Evolutionary conservation across 2,113 vertebrate species (phyloP).

Genomic region (Peromyscus maniculatus): DNA sequence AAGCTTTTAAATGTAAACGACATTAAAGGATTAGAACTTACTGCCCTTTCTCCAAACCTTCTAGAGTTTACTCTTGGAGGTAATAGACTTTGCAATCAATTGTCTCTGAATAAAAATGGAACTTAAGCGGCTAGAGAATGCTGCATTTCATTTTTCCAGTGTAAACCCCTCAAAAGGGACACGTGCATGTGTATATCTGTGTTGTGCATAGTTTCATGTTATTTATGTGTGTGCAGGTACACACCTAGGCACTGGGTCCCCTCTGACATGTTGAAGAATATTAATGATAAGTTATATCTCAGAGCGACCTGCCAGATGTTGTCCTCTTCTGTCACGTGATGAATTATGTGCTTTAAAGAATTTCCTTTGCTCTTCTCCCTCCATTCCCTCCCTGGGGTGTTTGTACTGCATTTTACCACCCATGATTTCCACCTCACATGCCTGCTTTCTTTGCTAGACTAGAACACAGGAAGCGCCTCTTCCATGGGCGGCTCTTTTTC

Average conservation of each 20-base stretch:
- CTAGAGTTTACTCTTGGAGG: conserved; percentile 78
- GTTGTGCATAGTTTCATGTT: conserved; percentile 74
- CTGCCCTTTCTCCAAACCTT: conserved; percentile 84
- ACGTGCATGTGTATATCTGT: background rate
- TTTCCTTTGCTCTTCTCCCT: conserved; percentile 19
- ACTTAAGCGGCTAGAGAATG: conserved; percentile 76
- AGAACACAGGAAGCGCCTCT: conserved; percentile 12
- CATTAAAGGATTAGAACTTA: conserved; percentile 82
- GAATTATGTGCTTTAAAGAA: conserved; percentile 22
- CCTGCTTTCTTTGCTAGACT: conserved; percentile 49
- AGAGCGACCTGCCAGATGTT: conserved; percentile 48
- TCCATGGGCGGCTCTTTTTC: no score
- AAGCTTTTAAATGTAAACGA: conserved; percentile 82
- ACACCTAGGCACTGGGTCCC: background rate
- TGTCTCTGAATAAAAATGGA: conserved; percentile 83
- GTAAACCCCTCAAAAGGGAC: background rate
- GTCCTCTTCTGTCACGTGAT: background rate
- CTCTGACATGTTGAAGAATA: conserved; percentile 26
- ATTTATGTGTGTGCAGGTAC: background rate
- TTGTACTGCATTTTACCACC: conserved; percentile 52
- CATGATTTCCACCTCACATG: background rate
- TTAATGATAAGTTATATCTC: conserved; percentile 75
- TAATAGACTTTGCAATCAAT: conserved; percentile 82
- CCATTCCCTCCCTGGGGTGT: conserved; percentile 41
- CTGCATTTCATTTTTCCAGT: background rate